Conservation (phyloP, 2,113 vertebrate genomes). For the Oreocharis arfaki region DNA sequence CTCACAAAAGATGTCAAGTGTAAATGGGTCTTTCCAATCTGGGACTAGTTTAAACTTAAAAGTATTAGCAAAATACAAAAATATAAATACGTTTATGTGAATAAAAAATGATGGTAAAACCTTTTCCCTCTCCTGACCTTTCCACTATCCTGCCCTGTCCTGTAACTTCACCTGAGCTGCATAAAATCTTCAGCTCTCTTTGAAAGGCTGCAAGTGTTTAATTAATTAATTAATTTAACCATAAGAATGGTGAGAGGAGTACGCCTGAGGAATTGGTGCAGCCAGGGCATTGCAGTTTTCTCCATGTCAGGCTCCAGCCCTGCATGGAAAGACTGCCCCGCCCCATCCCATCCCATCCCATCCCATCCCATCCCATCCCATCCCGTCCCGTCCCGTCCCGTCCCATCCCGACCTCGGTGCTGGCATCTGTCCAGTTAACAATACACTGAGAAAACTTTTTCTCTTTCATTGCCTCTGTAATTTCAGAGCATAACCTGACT, state of each 20-base stretch:
- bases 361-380: neutral
- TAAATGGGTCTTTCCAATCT: constrained; percentile 12
- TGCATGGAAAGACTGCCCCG: neutral
- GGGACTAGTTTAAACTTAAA: neutral
- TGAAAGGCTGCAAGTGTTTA: neutral
- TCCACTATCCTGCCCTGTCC: neutral
- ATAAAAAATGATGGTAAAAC: constrained; percentile 1
- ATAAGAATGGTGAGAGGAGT: neutral
- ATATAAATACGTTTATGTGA: neutral
- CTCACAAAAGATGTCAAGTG: neutral
- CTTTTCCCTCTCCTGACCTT: neutral
- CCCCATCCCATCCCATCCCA: neutral
- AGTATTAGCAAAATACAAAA: neutral
- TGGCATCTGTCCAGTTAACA: neutral
- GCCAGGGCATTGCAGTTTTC: neutral
- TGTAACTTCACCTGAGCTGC: neutral
- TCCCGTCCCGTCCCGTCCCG: neutral
- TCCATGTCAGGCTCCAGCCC: neutral
- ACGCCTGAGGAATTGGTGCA: neutral
- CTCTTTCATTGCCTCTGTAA: neutral
- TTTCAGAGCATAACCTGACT: neutral
- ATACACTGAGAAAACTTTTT: neutral
- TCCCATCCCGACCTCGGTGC: neutral
- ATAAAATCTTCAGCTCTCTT: neutral
- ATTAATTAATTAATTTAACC: neutral